Evolutionary conservation across 2,113 vertebrate species (phyloP).

Genomic region (Megaceryle maxima): DNA sequence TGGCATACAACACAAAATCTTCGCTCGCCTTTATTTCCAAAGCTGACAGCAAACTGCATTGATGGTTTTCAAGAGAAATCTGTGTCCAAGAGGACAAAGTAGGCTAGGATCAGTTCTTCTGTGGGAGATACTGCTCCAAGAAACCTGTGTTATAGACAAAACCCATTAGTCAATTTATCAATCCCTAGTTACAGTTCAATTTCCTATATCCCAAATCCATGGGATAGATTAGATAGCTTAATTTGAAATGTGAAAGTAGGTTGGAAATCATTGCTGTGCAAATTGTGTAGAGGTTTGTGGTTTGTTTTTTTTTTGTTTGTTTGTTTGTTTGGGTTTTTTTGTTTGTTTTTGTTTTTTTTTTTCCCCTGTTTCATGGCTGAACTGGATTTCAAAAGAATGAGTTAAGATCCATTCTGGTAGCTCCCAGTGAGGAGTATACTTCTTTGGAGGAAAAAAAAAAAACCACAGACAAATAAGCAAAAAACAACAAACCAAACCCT

Average conservation of each 20-base stretch:
- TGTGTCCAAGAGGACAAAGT: not conserved
- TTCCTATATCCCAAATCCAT: conserved; percentile 8
- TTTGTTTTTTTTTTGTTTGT: too few relatives aligned
- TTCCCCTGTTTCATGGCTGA: not conserved
- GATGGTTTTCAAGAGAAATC: not conserved
- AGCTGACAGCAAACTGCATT: not conserved
- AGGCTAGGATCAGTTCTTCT: not conserved
- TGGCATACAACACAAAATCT: not conserved
- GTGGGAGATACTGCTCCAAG: not conserved
- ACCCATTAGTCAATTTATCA: not conserved
- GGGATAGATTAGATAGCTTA: not conserved
- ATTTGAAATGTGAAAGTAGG: not conserved
- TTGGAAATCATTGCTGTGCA: conserved; percentile 6
- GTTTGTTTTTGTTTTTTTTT: too few relatives aligned
- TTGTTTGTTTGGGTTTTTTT: too few relatives aligned
- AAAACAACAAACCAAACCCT: not conserved
- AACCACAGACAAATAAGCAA: too few relatives aligned
- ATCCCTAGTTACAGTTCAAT: not conserved
- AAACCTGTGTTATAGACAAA: not conserved
- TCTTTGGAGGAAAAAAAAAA: not conserved
- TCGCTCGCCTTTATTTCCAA: not conserved
- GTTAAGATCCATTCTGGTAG: not conserved
- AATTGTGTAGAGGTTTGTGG: not conserved
- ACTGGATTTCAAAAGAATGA: not conserved
- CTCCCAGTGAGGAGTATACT: not conserved